phyloP scores from a whole-genome alignment of 30 jellyfish, hydroid and myxozoan species.

The Clytia hemisphaerica region DNA sequence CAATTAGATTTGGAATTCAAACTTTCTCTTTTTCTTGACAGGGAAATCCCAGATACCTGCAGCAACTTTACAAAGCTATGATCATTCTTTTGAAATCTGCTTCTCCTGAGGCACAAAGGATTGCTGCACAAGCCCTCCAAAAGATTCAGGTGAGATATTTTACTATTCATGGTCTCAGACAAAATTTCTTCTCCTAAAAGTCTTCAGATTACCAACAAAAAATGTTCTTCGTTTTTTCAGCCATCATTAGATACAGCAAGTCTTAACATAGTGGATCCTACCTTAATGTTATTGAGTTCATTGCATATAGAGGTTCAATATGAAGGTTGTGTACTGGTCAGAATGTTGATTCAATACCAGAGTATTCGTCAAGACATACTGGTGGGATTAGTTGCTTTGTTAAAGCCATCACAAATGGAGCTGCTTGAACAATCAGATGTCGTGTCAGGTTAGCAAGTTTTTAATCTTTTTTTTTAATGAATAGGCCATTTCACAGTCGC shows the following conservation, averaged over 20 bases:
- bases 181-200: background rate
- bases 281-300: slow-evolving; percentile 54
- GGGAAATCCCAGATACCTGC: slow-evolving; percentile 74
- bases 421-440: slow-evolving; percentile 40
- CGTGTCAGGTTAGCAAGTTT: slow-evolving; percentile 32
- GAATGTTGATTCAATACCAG: slow-evolving; percentile 44
- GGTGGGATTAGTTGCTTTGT: slow-evolving; percentile 47
- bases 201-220: background rate
- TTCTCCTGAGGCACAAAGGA: slow-evolving; percentile 61
- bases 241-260: slow-evolving; percentile 58
- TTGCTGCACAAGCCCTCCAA: slow-evolving; percentile 33
- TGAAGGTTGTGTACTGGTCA: slow-evolving; percentile 67
- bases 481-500: background rate
- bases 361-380: slow-evolving; percentile 27
- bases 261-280: slow-evolving; percentile 54
- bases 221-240: slow-evolving; percentile 2
- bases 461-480: background rate
- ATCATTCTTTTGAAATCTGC: slow-evolving; percentile 38
- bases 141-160: slow-evolving; percentile 43
- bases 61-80: slow-evolving; percentile 57
- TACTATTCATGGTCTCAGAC: background rate
- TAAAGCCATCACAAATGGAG: slow-evolving; percentile 55
- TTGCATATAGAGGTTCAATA: slow-evolving; percentile 77
- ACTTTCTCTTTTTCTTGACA: background rate
- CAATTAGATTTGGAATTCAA: too few relatives aligned